Base-by-base conservation (phyloP, 2,797 vertebrate species). In the Pteropus rufus region DNA sequence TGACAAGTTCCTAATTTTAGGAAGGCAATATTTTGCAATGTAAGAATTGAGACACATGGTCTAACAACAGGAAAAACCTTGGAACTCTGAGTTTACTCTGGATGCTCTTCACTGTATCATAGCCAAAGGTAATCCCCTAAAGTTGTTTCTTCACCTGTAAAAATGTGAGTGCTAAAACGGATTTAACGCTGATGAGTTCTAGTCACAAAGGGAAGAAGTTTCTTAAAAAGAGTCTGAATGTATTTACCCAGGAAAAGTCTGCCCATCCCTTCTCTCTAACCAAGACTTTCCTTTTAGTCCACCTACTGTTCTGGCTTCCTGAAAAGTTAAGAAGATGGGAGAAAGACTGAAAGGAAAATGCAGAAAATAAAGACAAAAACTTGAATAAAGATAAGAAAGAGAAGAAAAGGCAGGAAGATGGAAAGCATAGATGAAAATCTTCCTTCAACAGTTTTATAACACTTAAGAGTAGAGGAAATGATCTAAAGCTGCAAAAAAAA, bases 21-120 rank as follows among this genome's bases (percentile, higher is more conserved):
- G 36, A 86, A 3, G 83, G 41, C 18, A 52, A 41, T 52, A 49
- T 77, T 84, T 90, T 92, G 26, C 15, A n/a, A 15, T 60, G 21
- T 72, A 60, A 93, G 67, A 69, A 75, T 44, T 72, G 80, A 72
- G 54, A 89, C 8, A 77, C 2, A 41, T 21, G 58, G 5, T 34
- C 16, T 49, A 69, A 88, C 31, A 72, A 36, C 16, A 80, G 31
- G 49, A 44, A 89, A 73, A 92, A 36, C 12, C 18, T 69, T 73
- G 49, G 70, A 81, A 77, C 56, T 94, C 84, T 19, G 11, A 65
- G 70, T 85, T 97, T 84, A 58, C 92, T 92, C 65, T 73, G 65
- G 64, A 77, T 36, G 29, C 14, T 69, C 69, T 24, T 64, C 10
- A 7, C 18, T 60, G 2, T 41, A 52, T 10, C 80, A 67, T 52